phyloP scores from a whole-genome alignment of 2,113 vertebrate genomes.

The Oreochromis niloticus region DNA sequence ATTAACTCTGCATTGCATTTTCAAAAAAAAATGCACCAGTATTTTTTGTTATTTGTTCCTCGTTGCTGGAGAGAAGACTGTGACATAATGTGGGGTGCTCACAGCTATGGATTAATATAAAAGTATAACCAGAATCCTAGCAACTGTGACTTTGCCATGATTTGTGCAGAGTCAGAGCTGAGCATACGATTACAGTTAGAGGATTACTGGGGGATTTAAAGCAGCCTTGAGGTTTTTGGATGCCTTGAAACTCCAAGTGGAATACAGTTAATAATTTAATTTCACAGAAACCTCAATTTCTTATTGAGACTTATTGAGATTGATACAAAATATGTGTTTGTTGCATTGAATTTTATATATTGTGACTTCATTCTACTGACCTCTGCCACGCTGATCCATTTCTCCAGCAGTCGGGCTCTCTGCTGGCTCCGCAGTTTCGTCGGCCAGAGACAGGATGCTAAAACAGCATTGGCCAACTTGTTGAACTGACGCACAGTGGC shows the following conservation, averaged over 20 bases:
- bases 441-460: slow-evolving; percentile 79
- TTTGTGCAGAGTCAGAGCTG: not conserved
- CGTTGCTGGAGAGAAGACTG: not conserved
- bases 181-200: slow-evolving; percentile 5
- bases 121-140: not conserved
- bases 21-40: not conserved
- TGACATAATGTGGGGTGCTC: not conserved
- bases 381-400: slow-evolving; percentile 89
- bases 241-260: not conserved
- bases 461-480: slow-evolving; percentile 80
- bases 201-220: slow-evolving; percentile 22
- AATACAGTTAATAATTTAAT: not conserved
- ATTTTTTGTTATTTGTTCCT: not conserved
- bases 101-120: not conserved
- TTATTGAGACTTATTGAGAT: not conserved
- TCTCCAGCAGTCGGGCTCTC: slow-evolving; percentile 84
- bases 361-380: slow-evolving; percentile 42
- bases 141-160: not conserved
- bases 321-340: not conserved
- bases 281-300: not conserved
- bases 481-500: slow-evolving; percentile 90
- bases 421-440: slow-evolving; percentile 78
- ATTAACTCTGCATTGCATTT: not conserved
- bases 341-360: not conserved
- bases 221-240: not conserved